Conservation (phyloP, 2,113 vertebrate species). For the Osmerus mordax region DNA sequence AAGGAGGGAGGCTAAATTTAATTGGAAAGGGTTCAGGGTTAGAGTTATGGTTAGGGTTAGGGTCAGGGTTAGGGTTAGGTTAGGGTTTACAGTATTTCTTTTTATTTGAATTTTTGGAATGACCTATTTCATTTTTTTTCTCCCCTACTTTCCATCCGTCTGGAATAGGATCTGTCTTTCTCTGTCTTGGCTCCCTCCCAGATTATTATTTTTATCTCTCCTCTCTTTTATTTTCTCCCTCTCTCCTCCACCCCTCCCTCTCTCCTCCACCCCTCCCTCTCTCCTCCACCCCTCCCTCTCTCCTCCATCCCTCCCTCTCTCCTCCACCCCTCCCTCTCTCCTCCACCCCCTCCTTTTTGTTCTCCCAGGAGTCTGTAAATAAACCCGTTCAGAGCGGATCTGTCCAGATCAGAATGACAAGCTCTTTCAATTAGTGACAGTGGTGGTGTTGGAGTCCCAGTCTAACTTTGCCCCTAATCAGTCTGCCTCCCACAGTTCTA, state of each 20-base stretch:
- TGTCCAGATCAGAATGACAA: constrained; percentile 12
- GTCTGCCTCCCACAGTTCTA: no score
- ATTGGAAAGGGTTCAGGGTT: background rate
- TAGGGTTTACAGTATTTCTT: no score
- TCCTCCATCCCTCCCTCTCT: constrained; percentile 39
- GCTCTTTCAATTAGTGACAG: constrained; percentile 1
- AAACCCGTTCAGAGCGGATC: constrained; percentile 13
- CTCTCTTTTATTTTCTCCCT: background rate
- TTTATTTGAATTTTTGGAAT: no score
- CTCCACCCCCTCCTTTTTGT: constrained; percentile 40
- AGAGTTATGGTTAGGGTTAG: no score
- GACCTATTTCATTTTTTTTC: no score
- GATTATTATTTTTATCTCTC: background rate
- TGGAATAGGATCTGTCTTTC: background rate
- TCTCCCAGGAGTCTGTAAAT: constrained; percentile 24
- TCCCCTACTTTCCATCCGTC: no score
- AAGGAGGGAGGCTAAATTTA: constrained; percentile 11
- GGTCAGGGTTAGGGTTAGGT: no score
- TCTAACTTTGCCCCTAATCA: background rate
- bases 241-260: constrained; percentile 6
- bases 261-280: constrained; percentile 34
- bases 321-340: constrained; percentile 21
- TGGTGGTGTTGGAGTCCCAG: background rate
- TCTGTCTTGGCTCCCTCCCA: background rate
- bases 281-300: constrained; percentile 14